Percentiles rank a stretch among this genome's conserved stretches.
Evolutionary conservation across 2,113 vertebrate species (phyloP).

Genomic region (Pygathrix nemaeus): DNA sequence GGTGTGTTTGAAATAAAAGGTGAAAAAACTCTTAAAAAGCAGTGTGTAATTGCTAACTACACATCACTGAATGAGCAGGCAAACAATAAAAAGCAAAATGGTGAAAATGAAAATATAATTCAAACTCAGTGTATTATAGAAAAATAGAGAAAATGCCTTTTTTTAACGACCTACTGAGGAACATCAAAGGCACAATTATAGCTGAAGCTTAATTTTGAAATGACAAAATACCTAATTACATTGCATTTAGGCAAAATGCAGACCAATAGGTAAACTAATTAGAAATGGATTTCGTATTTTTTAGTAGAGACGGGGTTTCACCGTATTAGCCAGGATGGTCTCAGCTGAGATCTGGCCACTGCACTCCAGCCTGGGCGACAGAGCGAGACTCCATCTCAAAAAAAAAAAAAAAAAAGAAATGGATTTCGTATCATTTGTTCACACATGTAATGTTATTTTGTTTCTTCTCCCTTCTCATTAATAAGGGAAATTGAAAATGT

Average conservation of each 20-base stretch:
- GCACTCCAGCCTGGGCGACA: too few relatives aligned
- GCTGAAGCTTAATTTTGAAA: conserved; percentile 59
- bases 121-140: not conserved
- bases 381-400: too few relatives aligned
- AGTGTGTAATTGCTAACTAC: conserved; percentile 16
- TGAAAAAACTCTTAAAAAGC: conserved; percentile 28
- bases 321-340: too few relatives aligned
- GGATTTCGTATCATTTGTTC: conserved; percentile 33
- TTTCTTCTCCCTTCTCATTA: conserved; percentile 50
- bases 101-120: conserved; percentile 46
- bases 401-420: not conserved
- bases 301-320: too few relatives aligned
- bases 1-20: conserved; percentile 43
- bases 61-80: not conserved
- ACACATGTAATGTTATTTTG: conserved; percentile 31
- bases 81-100: conserved; percentile 41
- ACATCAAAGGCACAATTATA: conserved; percentile 51
- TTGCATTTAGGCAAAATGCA: conserved; percentile 58
- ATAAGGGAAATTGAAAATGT: conserved; percentile 2
- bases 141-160: conserved; percentile 1
- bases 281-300: conserved; percentile 12
- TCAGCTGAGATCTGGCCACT: too few relatives aligned
- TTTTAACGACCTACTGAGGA: conserved; percentile 27
- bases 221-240: conserved; percentile 58
- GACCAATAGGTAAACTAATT: conserved; percentile 57